Percentiles rank a stretch among this genome's conserved stretches.
Conservation (phyloP, 1,140 invertebrate genomes). For the Lepidurus apus region DNA sequence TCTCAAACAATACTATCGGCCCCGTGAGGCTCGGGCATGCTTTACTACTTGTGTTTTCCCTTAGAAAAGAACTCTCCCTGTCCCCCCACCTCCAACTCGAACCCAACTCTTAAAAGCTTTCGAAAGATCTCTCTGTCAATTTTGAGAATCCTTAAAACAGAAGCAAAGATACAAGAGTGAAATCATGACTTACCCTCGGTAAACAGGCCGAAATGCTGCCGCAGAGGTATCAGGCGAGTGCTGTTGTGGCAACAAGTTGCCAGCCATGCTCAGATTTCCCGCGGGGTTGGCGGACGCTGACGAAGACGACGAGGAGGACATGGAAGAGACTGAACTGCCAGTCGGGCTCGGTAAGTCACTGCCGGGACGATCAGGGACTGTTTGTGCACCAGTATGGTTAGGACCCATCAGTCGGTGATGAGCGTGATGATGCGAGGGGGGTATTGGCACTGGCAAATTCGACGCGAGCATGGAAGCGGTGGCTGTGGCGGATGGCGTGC, state of each 20-base stretch:
- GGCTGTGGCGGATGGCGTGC: slow-evolving; percentile 28
- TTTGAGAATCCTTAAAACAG: not conserved
- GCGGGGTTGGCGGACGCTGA: slow-evolving; percentile 35
- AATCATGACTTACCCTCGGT: slow-evolving; percentile 29
- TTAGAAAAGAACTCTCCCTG: not conserved
- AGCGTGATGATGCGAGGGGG: slow-evolving; percentile 25
- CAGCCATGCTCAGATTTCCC: not conserved
- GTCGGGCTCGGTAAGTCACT: slow-evolving; percentile 39
- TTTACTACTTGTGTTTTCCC: not conserved
- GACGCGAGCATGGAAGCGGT: slow-evolving; percentile 45
- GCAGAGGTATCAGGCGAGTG: slow-evolving; percentile 31
- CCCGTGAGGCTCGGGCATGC: too few relatives aligned
- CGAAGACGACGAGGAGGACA: slow-evolving; percentile 31
- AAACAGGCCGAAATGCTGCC: slow-evolving; percentile 32
- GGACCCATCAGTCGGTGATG: slow-evolving; percentile 20
- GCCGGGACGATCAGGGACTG: slow-evolving; percentile 11
- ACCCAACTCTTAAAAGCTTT: not conserved
- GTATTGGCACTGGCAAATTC: not conserved
- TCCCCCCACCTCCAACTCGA: not conserved
- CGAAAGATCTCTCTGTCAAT: not conserved
- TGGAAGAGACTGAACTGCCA: slow-evolving; percentile 2
- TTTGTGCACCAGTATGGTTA: slow-evolving; percentile 32
- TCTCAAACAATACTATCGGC: too few relatives aligned
- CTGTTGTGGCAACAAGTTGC: slow-evolving; percentile 37
- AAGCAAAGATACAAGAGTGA: not conserved